Evolutionary conservation across 2,113 vertebrate genomes (phyloP), one percentile per base, ranked within the genome.

Genomic region (Ranitomeya variabilis): DNA sequence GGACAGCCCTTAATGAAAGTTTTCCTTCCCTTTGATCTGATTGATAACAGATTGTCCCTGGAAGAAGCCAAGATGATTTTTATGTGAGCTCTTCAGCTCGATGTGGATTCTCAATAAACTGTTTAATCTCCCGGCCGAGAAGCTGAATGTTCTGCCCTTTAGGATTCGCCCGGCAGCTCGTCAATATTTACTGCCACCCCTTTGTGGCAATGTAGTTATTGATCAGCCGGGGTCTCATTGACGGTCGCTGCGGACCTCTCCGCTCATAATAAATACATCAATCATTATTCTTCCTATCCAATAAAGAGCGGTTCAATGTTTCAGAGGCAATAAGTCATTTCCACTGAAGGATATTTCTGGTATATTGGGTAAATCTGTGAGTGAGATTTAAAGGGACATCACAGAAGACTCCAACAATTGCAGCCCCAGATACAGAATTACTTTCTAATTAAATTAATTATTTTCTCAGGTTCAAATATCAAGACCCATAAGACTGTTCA

Each of bases 151-250:
- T 80, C 21, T 31, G 74, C 76, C 86, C 85, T 86, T 78, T 86
- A 86, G 37, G 59, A 86, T 77, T 7, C 62, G 60, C 60, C 59
- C 18, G 45, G 60, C 74, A 80, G 52, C 45, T 71, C 51, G 26
- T 87, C 78, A 79, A 87, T 87, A 87, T 81, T 87, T 73, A 71
- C 66, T 31, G 64, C 86, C 77, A 60, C 78, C 66, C 12, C 52
- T 81, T 81, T n/a, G 66, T 87, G 78, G 52, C 52, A 37, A 81
- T 15, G 86, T n/a, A 51, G 78, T 14, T 73, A 87, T 80, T 57
- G 86, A 87, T 87, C 54, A 60, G 78, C 23, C 5, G 23, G 86
- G 15, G 51, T 69, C 62, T 66, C 31, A 81, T 4, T 83, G 81
- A 54, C 19, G 45, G 7, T 54, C 81, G 7, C 37, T 45, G 80